Base-by-base conservation (phyloP, 2,888 invertebrate genomes). In the Drosophila merina region DNA sequence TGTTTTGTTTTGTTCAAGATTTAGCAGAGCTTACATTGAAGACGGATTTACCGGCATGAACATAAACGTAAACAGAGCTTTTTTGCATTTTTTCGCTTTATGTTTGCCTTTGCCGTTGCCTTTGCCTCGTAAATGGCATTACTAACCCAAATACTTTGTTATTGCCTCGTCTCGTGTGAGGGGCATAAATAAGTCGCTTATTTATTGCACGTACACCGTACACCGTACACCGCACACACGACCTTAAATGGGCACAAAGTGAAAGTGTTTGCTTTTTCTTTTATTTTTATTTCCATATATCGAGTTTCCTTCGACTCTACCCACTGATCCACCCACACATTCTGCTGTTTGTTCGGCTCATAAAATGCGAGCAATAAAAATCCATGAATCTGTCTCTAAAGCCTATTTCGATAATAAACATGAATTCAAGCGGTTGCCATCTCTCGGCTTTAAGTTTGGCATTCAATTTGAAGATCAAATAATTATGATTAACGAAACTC, bases 71-170 rank as follows among this genome's bases (percentile, higher is more conserved):
- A 55, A 47, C 55, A 58, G 47, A 57, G 52, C 55, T 48, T 76
- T 76, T 67, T 71, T 81, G 70, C 69, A 69, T 74, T 76, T 69
- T 69, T 68, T 36, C 40, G 57, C 72, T 66, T 66, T 72, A 62
- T 68, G 59, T 69, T 57, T 79, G 77, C 25, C 83, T 78, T 77
- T 79, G 83, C 69, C 71, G 76, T 77, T 79, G 83, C 67, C 71
- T 87, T 75, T 79, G 83, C 67, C 71, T 87, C 79, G 81, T 77
- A 90, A 88, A 90, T 90, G 89, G 75, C 78, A 86, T 89, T 89
- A 89, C 89, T 90, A 89, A 89, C 89, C 89, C 82, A 88, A 89
- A 89, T 89, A 86, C 84, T 69, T 76, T 73, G 83, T 75, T 79
- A 81, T 83, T 74, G 88, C 72, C 71, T 36, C 56, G 55, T 62